Evolutionary conservation across 2,797 vertebrate genomes (phyloP).

Genomic region (Hydrolagus colliei): DNA sequence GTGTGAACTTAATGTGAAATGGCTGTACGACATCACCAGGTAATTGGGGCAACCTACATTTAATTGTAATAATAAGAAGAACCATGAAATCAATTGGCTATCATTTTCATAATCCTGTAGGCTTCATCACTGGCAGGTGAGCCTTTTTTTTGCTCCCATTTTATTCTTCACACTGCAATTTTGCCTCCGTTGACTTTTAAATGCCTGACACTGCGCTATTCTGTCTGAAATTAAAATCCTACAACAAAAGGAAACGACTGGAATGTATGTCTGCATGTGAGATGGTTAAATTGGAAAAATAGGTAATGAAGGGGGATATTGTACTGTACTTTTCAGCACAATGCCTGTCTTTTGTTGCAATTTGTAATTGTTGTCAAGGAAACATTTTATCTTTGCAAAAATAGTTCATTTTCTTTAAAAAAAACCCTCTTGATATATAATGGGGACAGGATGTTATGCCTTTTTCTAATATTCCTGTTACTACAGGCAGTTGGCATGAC

Average conservation of each 20-base stretch:
- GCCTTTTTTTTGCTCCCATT: background rate
- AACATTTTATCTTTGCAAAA: slow-evolving; percentile 22
- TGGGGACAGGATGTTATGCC: slow-evolving; percentile 22
- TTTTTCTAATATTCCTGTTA: slow-evolving; percentile 25
- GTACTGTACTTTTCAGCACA: background rate
- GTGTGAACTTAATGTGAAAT: background rate
- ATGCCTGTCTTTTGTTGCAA: slow-evolving; percentile 15
- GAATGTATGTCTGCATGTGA: background rate
- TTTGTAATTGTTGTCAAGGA: slow-evolving; percentile 19
- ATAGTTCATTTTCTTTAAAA: background rate
- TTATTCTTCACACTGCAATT: too few relatives aligned
- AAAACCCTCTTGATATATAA: slow-evolving; percentile 15
- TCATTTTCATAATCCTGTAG: background rate
- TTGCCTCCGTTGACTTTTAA: background rate
- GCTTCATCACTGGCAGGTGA: background rate
- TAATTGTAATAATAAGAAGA: background rate
- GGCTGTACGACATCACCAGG: background rate
- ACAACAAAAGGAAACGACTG: background rate
- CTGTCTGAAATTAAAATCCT: background rate
- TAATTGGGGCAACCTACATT: background rate
- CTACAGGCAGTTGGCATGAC: slow-evolving; percentile 8
- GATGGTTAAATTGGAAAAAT: background rate
- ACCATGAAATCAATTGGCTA: background rate
- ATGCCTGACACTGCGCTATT: too few relatives aligned
- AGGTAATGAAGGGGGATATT: background rate